Conservation (phyloP, 1,140 invertebrate genomes). For the Pseudomyrmex sp. region DNA sequence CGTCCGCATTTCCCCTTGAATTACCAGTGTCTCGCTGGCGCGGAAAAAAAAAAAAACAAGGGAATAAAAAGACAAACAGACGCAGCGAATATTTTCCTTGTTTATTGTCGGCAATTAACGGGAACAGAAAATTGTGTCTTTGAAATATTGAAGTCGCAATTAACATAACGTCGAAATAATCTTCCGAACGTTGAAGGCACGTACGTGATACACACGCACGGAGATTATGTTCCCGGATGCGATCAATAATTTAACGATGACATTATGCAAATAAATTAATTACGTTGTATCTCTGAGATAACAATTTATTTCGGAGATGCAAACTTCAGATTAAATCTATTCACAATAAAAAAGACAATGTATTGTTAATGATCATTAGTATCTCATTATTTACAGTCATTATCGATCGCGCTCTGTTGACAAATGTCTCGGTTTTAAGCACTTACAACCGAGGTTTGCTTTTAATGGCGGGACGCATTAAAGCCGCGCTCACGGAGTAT, state of each 20-base stretch:
- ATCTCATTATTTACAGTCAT: conserved; percentile 16
- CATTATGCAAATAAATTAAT: neutral
- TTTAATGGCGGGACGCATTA: conserved; percentile 15
- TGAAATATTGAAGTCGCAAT: neutral
- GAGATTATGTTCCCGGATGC: neutral
- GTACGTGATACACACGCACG: neutral
- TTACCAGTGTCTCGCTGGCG: conserved; percentile 21
- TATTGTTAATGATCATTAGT: neutral
- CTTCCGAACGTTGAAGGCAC: neutral
- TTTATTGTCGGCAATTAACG: conserved; percentile 27
- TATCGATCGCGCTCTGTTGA: conserved; percentile 15
- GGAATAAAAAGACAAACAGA: too few relatives aligned
- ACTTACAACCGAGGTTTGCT: conserved; percentile 25
- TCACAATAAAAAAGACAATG: neutral
- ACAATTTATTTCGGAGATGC: neutral
- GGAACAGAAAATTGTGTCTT: neutral
- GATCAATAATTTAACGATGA: neutral
- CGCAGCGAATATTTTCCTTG: conserved; percentile 2
- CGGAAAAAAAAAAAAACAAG: neutral
- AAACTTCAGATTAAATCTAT: conserved; percentile 8
- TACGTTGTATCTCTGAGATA: neutral
- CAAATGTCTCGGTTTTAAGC: conserved; percentile 37
- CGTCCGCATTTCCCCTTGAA: conserved; percentile 43
- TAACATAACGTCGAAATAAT: conserved; percentile 13
- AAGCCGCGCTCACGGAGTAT: neutral